A percentile compares a stretch with the other conserved stretches of the same genome.
These are phyloP conservation scores for Pseudomyrmex pallidus DNA, from an alignment of 1,140 invertebrate species.

Conservation along the genomic window DNA sequence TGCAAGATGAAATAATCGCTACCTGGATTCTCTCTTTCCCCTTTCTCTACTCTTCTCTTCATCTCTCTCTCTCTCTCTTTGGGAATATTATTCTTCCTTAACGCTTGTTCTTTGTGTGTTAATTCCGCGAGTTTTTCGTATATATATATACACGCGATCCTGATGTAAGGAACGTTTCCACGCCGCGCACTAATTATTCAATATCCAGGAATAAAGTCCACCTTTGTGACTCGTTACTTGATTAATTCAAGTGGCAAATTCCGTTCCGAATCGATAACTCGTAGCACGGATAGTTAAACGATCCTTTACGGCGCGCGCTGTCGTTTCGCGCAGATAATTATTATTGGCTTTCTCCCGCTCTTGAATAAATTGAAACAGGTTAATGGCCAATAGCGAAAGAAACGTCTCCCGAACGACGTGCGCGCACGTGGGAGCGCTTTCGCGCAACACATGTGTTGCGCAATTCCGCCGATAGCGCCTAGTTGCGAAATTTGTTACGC, in stretches of 20 bases:
- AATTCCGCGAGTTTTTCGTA: slow-evolving; percentile 6
- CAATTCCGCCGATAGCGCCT: too few species aligned
- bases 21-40: not conserved
- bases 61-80: slow-evolving; percentile 16
- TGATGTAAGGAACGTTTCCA: slow-evolving; percentile 44
- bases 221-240: slow-evolving; percentile 67
- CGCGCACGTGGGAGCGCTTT: not conserved
- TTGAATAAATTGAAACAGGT: slow-evolving; percentile 23
- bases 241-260: slow-evolving; percentile 68
- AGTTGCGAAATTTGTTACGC: not conserved
- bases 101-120: slow-evolving; percentile 29
- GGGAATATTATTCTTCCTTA: slow-evolving; percentile 5
- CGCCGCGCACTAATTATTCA: slow-evolving; percentile 62
- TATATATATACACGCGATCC: not conserved
- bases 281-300: slow-evolving; percentile 57
- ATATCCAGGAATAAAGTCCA: slow-evolving; percentile 21
- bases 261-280: slow-evolving; percentile 61
- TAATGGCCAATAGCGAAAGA: not conserved
- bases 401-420: not conserved
- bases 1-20: slow-evolving; percentile 33
- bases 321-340: slow-evolving; percentile 60
- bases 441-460: too few species aligned
- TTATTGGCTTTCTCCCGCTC: slow-evolving; percentile 39
- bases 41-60: not conserved
- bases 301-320: slow-evolving; percentile 19